These are phyloP conservation scores for Drosophila aldrichi DNA, from an alignment of 2,888 invertebrate species.

Conservation along the genomic window DNA sequence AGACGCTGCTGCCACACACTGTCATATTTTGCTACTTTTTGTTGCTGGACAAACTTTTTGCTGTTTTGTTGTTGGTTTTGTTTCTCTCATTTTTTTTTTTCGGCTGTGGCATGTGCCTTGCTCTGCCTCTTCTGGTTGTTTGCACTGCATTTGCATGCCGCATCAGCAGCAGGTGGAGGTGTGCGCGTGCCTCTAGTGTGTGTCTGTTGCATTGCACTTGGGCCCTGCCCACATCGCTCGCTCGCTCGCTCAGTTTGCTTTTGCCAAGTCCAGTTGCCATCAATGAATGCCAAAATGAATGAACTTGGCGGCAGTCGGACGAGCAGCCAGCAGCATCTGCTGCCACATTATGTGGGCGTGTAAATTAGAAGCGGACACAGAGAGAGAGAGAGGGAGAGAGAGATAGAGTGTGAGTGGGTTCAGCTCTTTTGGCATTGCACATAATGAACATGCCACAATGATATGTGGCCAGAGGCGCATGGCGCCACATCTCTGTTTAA, in stretches of 20 bases:
- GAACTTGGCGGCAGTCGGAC: slow-evolving; percentile 53
- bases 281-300: slow-evolving; percentile 75
- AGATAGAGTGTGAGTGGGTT: not conserved
- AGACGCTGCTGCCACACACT: slow-evolving; percentile 50
- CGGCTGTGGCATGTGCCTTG: slow-evolving; percentile 37
- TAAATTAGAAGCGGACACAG: slow-evolving; percentile 59
- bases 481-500: slow-evolving; percentile 32
- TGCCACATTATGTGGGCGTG: slow-evolving; percentile 56
- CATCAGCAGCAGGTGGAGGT: slow-evolving; percentile 10
- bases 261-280: slow-evolving; percentile 32
- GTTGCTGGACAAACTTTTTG: slow-evolving; percentile 45
- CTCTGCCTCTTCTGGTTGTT: slow-evolving; percentile 30
- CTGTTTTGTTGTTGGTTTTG: too few relatives aligned
- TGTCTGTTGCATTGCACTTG: slow-evolving; percentile 50
- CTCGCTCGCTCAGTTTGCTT: not conserved
- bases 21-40: slow-evolving; percentile 17
- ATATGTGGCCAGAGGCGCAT: slow-evolving; percentile 27
- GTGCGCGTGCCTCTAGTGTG: slow-evolving; percentile 27
- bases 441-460: slow-evolving; percentile 61
- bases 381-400: not conserved
- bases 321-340: slow-evolving; percentile 8
- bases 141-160: slow-evolving; percentile 57
- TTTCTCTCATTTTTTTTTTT: not conserved
- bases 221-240: not conserved
- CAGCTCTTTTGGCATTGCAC: slow-evolving; percentile 28